These are phyloP conservation scores for Epinotia demarniana DNA, from an alignment of 2,888 invertebrate genomes.

Conservation along the genomic window DNA sequence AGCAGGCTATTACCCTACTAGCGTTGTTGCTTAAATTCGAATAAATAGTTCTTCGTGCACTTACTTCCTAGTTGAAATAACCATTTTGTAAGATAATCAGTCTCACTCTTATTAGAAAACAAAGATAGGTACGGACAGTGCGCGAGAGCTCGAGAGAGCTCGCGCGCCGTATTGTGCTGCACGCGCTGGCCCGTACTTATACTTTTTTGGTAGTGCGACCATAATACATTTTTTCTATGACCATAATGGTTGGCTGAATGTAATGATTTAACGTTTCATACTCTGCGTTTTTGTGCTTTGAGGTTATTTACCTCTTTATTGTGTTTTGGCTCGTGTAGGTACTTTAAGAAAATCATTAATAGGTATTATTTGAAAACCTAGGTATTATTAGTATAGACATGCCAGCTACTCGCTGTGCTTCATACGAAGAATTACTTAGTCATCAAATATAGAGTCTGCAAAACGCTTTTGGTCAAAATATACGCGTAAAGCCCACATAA, in stretches of 20 bases:
- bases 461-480: too few relatives aligned
- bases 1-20: not conserved
- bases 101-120: too few relatives aligned
- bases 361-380: not conserved
- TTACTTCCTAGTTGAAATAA: too few relatives aligned
- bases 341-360: not conserved
- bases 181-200: not conserved
- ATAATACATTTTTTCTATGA: constrained; percentile 25
- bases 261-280: not conserved
- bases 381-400: too few relatives aligned
- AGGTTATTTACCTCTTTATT: constrained; percentile 22
- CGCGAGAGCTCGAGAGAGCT: too few relatives aligned
- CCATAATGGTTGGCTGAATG: constrained; percentile 20
- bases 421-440: too few relatives aligned
- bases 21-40: not conserved
- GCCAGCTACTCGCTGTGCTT: too few relatives aligned
- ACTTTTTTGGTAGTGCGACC: not conserved
- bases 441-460: too few relatives aligned
- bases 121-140: too few relatives aligned
- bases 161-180: too few relatives aligned
- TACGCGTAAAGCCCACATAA: too few relatives aligned
- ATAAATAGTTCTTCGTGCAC: not conserved
- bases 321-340: not conserved
- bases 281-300: constrained; percentile 1
- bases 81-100: too few relatives aligned